Conservation (phyloP, 2,888 invertebrate species). For the Apamea sordens region DNA sequence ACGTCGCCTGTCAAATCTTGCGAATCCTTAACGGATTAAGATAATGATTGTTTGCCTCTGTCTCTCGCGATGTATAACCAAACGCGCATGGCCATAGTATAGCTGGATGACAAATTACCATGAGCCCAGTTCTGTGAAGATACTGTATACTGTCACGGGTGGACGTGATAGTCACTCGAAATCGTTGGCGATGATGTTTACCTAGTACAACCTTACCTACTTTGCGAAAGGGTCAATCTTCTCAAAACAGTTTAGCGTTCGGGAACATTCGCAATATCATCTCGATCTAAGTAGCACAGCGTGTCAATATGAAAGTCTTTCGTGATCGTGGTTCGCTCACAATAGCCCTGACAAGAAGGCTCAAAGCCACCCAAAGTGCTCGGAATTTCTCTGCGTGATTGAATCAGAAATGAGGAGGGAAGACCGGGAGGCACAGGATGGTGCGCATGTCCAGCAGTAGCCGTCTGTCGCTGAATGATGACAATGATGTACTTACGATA, state of each 20-base stretch:
- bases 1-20: neutral
- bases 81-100: neutral
- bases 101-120: neutral
- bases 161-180: neutral
- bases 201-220: neutral
- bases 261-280: neutral
- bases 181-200: neutral
- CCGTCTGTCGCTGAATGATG: neutral
- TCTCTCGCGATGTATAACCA: neutral
- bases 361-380: neutral
- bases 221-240: neutral
- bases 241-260: neutral
- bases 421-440: too few species aligned
- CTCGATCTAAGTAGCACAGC: neutral
- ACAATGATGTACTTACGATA: too few species aligned
- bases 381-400: neutral
- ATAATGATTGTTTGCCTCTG: neutral
- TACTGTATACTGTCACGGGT: neutral
- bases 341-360: neutral
- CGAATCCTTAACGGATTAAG: neutral
- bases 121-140: neutral
- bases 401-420: neutral
- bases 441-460: neutral
- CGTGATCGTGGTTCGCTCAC: neutral
- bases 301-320: neutral